A percentile compares a stretch with the other conserved stretches of the same genome.
Evolutionary conservation across 2,113 vertebrate species (phyloP).

Genomic region (Cryptoleucopteryx plumbea): DNA sequence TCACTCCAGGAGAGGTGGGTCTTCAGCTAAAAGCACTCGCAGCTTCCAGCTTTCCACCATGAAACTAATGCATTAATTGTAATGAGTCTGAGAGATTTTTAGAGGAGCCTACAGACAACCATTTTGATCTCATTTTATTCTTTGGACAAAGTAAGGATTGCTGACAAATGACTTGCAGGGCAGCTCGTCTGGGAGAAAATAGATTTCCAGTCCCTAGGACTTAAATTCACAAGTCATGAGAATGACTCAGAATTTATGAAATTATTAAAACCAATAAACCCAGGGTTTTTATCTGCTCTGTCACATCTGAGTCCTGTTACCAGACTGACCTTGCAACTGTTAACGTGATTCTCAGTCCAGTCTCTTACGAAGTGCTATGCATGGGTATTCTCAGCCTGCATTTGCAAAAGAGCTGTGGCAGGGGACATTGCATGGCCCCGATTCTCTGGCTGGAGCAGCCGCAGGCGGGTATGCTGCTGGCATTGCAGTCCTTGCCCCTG

Average conservation of each 20-base stretch:
- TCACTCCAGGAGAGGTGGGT: not conserved
- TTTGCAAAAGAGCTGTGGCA: not conserved
- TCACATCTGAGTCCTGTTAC: not conserved
- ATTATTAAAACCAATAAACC: not conserved
- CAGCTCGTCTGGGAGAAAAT: not conserved
- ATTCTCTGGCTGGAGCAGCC: not conserved
- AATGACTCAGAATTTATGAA: not conserved
- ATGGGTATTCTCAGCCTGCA: not conserved
- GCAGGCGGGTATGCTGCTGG: not conserved
- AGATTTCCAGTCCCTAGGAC: not conserved
- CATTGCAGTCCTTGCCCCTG: not conserved
- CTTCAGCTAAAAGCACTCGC: not conserved
- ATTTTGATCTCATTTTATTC: not conserved
- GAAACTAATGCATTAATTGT: not conserved
- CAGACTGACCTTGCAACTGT: not conserved
- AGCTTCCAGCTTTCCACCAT: not conserved
- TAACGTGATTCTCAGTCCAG: not conserved
- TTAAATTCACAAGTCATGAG: not conserved
- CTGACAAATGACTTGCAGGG: not conserved
- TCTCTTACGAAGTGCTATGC: not conserved
- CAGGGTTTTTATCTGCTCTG: not conserved
- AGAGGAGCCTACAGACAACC: not conserved
- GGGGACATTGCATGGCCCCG: fast-evolving
- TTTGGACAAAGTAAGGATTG: not conserved
- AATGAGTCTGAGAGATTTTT: not conserved